phyloP scores from a whole-genome alignment of 2,888 invertebrate genomes.

The Noctua janthina region DNA sequence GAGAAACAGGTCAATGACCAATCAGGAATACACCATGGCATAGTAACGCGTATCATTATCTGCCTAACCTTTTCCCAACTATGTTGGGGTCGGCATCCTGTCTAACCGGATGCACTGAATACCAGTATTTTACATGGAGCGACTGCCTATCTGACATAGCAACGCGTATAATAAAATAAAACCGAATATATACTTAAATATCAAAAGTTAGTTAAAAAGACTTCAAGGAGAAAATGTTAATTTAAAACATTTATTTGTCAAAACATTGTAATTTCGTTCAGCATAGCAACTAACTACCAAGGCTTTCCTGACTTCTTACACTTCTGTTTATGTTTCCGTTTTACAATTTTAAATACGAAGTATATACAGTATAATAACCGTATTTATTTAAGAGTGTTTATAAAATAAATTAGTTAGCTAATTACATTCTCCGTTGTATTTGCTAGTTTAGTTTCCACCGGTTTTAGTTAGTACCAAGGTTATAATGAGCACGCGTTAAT shows the following conservation, averaged over 20 bases:
- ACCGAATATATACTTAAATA: no score
- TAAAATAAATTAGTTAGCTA: neutral
- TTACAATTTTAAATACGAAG: neutral
- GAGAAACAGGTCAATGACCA: no score
- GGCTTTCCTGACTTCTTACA: neutral
- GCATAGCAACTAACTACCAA: neutral
- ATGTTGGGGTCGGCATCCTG: no score
- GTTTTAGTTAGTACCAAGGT: neutral
- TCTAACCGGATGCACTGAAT: no score
- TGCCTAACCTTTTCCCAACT: no score
- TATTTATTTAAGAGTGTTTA: neutral
- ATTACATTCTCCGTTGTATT: neutral
- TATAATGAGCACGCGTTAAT: neutral
- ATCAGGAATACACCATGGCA: no score
- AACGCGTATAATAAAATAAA: no score
- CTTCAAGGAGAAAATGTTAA: neutral
- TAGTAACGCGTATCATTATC: no score
- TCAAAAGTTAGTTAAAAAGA: neutral
- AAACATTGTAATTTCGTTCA: neutral
- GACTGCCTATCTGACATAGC: no score
- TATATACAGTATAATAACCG: neutral
- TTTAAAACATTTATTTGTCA: neutral
- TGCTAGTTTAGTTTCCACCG: neutral
- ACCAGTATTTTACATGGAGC: no score
- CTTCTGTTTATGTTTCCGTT: neutral